Conservation (phyloP, 2,888 invertebrate species). For the Tiphia femorata region DNA sequence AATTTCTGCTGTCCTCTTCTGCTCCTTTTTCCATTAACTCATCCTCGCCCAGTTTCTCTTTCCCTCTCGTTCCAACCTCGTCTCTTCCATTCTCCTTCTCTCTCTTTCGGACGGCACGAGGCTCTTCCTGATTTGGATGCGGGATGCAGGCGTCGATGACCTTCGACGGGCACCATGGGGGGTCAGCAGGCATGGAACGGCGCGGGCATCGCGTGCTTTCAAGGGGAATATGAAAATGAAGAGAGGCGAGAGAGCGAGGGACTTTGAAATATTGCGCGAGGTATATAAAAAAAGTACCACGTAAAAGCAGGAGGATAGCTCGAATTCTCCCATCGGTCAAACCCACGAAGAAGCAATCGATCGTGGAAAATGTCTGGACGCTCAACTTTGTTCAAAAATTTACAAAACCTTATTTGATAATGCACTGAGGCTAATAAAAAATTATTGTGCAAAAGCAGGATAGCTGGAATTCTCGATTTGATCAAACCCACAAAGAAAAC, state of each 20-base stretch:
- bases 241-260: constrained; percentile 8
- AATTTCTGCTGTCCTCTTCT: background rate
- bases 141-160: constrained; percentile 29
- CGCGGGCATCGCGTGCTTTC: constrained; percentile 11
- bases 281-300: too few relatives aligned
- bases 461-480: too few relatives aligned
- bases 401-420: too few relatives aligned
- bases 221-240: constrained; percentile 20
- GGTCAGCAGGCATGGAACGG: constrained; percentile 13
- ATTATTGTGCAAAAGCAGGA: too few relatives aligned
- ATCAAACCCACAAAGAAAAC: too few relatives aligned
- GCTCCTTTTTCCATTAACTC: background rate
- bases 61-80: constrained; percentile 5
- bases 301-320: too few relatives aligned
- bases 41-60: background rate
- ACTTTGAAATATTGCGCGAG: constrained; percentile 32
- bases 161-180: constrained; percentile 25
- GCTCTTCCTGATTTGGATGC: constrained; percentile 30
- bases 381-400: too few relatives aligned
- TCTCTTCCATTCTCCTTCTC: background rate
- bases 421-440: too few relatives aligned
- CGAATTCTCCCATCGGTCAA: too few relatives aligned
- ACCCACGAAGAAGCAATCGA: too few relatives aligned
- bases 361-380: too few relatives aligned
- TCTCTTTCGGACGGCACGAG: background rate